phyloP scores from a whole-genome alignment of 1,140 invertebrate species.

The Adelges cooleyi region DNA sequence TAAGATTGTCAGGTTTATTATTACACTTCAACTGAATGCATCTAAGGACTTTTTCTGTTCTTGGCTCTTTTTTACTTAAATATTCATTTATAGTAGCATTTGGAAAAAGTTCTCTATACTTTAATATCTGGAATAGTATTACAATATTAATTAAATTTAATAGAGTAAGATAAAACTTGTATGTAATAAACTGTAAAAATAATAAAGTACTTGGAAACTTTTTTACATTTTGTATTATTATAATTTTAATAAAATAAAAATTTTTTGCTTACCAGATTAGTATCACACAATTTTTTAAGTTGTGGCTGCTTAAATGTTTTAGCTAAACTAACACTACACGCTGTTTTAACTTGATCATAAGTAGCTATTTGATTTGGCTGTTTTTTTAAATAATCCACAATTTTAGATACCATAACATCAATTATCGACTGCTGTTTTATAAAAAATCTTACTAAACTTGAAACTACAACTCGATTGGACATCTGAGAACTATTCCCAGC shows the following conservation, averaged over 20 bases:
- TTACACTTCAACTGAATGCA: constrained; percentile 40
- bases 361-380: constrained; percentile 44
- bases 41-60: constrained; percentile 41
- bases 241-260: background rate
- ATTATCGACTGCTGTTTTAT: constrained; percentile 45
- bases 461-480: constrained; percentile 7
- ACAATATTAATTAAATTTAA: constrained; percentile 19
- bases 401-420: constrained; percentile 43
- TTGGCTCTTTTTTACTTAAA: constrained; percentile 41
- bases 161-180: background rate
- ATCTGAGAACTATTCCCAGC: background rate
- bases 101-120: constrained; percentile 49
- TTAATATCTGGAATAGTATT: constrained; percentile 32
- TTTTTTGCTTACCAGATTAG: constrained; percentile 5
- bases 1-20: constrained; percentile 33
- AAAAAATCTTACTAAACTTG: constrained; percentile 50
- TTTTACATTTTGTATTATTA: background rate
- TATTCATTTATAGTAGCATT: constrained; percentile 44
- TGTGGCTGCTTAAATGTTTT: constrained; percentile 37
- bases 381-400: constrained; percentile 45
- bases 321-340: background rate
- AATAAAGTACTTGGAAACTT: background rate
- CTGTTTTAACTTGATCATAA: constrained; percentile 42
- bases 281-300: constrained; percentile 40
- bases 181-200: background rate